phyloP scores from a whole-genome alignment of 2,797 vertebrate species.

The Urocyon cinereoargenteus region DNA sequence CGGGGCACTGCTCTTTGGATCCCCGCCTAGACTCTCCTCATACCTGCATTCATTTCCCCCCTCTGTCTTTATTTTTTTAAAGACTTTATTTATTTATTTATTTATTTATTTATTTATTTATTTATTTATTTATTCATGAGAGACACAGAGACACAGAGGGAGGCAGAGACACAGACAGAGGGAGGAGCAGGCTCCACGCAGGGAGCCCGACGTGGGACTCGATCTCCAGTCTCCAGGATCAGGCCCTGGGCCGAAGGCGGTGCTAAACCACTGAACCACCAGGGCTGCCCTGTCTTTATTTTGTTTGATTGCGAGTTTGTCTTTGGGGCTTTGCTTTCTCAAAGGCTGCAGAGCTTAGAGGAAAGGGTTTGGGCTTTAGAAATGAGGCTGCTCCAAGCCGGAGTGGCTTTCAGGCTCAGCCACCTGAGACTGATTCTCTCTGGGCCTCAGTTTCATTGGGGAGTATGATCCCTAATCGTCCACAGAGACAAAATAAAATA shows the following conservation, averaged over 20 bases:
- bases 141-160: too few relatives aligned
- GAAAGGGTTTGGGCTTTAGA: not conserved
- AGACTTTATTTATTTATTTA: too few relatives aligned
- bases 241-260: too few relatives aligned
- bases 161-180: too few relatives aligned
- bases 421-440: not conserved
- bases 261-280: too few relatives aligned
- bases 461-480: not conserved
- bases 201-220: too few relatives aligned
- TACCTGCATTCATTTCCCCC: not conserved
- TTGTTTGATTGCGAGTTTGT: not conserved
- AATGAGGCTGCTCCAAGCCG: not conserved
- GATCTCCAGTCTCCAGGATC: too few relatives aligned
- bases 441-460: not conserved
- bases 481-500: slow-evolving; percentile 4
- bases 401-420: not conserved
- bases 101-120: too few relatives aligned
- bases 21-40: not conserved
- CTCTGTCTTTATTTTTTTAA: not conserved
- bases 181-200: too few relatives aligned
- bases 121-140: too few relatives aligned
- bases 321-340: slow-evolving; percentile 33
- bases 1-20: not conserved
- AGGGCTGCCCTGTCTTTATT: not conserved
- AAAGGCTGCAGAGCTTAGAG: not conserved